Base-by-base conservation (phyloP, 2,888 invertebrate genomes). In the Tenthredo notha region DNA sequence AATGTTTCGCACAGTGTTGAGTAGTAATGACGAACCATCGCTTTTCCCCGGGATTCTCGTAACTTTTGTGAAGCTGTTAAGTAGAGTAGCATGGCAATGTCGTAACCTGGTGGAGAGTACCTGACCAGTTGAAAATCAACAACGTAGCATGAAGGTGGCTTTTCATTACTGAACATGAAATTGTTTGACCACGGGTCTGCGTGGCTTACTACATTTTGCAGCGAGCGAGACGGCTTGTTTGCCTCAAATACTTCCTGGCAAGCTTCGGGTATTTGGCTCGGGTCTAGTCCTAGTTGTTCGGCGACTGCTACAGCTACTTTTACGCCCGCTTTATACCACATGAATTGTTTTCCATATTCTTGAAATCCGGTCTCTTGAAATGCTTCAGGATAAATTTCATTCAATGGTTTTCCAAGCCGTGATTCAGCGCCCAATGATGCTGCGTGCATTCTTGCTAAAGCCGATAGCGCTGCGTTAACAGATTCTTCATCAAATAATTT, bases 121-220 rank as follows among this genome's bases (percentile, higher is more conserved):
- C 96, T 94, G 0, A 95, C 93, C 80, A 96, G 94, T 92, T 97
- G 97, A 89, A 95, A 97, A 91, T 97, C 97, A 2, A 97, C 95
- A 12, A 97, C 90, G 50, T 95, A 90, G 87, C 96, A 96, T 43
- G 95, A 94, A 2, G 95, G 93, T 0, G 95, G 95, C 50, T 90
- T 90, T 0, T 93, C 92, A 47, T 93, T 88, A 25, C 92, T 91
- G 84, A 96, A 96, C 93, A 96, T 94, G 10, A 96, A 90, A 89
- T 96, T 96, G 88, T 96, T 96, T 70, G 94, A 94, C 96, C 96
- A 96, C 7, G 96, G 91, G 92, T 96, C 96, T 4, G 95, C 94
- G 89, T 96, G 96, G 54, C 95, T 95, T 6, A 96, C 90, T 0
- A 95, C 95, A 86, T 95, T 95, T 78, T 94, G 91, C 91, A 85